Conservation (phyloP, 92 coral and sea anemone genomes). For the Epizoanthus scotinus region DNA sequence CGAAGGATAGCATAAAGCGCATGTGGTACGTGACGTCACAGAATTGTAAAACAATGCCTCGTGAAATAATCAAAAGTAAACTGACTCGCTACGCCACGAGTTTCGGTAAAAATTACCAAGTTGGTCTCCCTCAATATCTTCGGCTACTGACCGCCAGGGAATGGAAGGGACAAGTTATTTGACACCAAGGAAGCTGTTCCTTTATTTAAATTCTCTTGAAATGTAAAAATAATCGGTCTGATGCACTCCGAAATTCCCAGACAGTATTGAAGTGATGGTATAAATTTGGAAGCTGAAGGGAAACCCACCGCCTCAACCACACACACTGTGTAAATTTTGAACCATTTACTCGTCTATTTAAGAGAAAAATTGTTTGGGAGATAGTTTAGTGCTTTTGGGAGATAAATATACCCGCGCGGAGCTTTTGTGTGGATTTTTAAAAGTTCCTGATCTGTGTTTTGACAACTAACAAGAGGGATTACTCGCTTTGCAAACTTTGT, state of each 20-base stretch:
- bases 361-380: not conserved
- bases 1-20: conserved; percentile 99
- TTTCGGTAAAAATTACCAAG: conserved; percentile 79
- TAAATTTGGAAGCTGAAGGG: conserved; percentile 68
- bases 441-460: not conserved
- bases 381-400: not conserved
- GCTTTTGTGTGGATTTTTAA: conserved; percentile 5
- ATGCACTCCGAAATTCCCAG: conserved; percentile 37
- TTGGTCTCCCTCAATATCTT: conserved; percentile 46
- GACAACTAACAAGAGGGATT: conserved; percentile 17
- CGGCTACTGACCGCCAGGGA: conserved; percentile 46
- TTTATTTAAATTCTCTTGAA: conserved; percentile 25
- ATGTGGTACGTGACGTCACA: conserved; percentile 99
- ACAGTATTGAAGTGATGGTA: conserved; percentile 43
- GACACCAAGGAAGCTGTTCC: not conserved
- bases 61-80: conserved; percentile 99
- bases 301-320: conserved; percentile 78
- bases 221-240: conserved; percentile 23
- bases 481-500: conserved; percentile 3
- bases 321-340: conserved; percentile 50
- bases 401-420: conserved; percentile 14
- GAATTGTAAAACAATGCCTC: conserved; percentile 99
- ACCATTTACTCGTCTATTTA: conserved; percentile 13
- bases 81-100: conserved; percentile 98
- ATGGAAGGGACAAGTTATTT: conserved; percentile 26